Conservation (phyloP, 1,140 invertebrate genomes). For the Frieseomelitta varia region DNA sequence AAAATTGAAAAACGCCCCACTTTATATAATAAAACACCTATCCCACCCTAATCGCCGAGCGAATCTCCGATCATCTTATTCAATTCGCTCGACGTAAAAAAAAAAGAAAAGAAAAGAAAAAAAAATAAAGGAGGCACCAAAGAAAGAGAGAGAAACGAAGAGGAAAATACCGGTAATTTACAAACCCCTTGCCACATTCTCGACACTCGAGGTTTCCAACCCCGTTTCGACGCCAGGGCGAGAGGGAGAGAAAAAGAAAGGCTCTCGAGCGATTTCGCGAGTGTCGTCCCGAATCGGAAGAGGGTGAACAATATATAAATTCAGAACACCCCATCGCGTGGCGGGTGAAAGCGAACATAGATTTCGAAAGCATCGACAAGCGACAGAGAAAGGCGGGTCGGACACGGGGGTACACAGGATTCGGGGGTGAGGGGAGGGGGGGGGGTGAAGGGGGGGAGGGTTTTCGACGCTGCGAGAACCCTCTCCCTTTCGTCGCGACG, state of each 20-base stretch:
- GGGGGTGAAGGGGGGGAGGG: neutral
- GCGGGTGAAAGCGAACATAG: conserved; percentile 45
- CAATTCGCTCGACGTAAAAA: neutral
- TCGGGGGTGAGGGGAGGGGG: neutral
- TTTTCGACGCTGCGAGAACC: conserved; percentile 31
- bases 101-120: too few relatives aligned
- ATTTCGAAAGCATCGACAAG: conserved; percentile 60
- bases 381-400: conserved; percentile 34
- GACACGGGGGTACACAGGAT: neutral
- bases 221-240: neutral
- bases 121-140: too few relatives aligned
- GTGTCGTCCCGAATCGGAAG: conserved; percentile 64
- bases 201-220: conserved; percentile 21
- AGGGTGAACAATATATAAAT: conserved; percentile 64
- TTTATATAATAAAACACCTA: neutral
- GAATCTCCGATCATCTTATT: conserved; percentile 18
- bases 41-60: neutral
- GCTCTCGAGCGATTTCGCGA: conserved; percentile 62
- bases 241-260: conserved; percentile 29
- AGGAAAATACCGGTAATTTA: conserved; percentile 53
- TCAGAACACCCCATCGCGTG: conserved; percentile 46
- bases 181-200: conserved; percentile 44
- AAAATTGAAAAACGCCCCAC: too few relatives aligned
- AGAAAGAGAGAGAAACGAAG: neutral
- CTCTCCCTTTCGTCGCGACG: conserved; percentile 38